These are phyloP conservation scores for Clarias fuscus DNA, from an alignment of 2,797 vertebrate genomes.

Conservation along the genomic window DNA sequence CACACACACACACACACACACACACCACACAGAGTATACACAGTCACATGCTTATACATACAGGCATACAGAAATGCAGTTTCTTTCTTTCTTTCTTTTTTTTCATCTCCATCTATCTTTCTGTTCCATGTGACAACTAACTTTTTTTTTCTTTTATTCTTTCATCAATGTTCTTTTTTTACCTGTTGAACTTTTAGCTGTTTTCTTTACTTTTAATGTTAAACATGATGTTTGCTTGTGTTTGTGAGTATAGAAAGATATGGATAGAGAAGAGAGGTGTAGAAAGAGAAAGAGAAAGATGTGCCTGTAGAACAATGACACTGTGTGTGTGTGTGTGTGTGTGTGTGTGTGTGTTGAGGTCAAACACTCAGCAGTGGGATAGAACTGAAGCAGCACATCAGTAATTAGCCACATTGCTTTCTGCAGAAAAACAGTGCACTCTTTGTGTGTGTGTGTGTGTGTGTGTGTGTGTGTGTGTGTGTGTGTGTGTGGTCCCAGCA, in stretches of 20 bases:
- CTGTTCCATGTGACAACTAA: neutral
- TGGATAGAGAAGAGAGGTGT: too few species aligned
- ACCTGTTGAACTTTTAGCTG: neutral
- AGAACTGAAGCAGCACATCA: conserved; percentile 32
- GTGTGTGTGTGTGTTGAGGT: conserved; percentile 11
- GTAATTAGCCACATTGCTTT: conserved; percentile 49
- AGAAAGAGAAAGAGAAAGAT: neutral
- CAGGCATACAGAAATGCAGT: neutral
- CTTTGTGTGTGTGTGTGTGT: conserved; percentile 26
- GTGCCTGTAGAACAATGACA: neutral
- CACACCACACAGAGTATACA: neutral
- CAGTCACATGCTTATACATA: too few species aligned
- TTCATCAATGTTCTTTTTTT: neutral
- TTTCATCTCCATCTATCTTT: neutral
- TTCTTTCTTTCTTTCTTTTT: neutral
- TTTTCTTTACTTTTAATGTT: neutral
- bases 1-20: too few species aligned
- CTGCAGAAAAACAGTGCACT: conserved; percentile 32
- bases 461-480: conserved; percentile 26
- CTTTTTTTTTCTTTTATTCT: neutral
- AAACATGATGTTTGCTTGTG: neutral
- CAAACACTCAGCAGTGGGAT: conserved; percentile 9
- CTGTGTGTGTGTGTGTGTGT: neutral
- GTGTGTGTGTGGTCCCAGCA: conserved; percentile 28
- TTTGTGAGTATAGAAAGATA: neutral